These are phyloP conservation scores for Xiphorhynchus erythropygius DNA, from an alignment of 2,797 vertebrate species.

Conservation along the genomic window DNA sequence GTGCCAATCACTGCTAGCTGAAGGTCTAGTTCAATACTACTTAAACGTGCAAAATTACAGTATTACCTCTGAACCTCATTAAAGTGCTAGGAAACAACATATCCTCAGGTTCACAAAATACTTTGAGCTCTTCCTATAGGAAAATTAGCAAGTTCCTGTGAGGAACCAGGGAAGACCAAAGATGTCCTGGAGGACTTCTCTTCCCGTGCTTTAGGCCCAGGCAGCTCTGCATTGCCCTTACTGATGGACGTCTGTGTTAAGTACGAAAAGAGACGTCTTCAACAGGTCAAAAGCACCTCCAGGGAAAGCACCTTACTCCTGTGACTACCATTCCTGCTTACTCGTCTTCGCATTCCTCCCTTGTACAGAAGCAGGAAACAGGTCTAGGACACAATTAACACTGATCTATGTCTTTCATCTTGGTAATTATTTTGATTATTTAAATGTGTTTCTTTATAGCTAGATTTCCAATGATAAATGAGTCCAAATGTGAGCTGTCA, in stretches of 20 bases:
- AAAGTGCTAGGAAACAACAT: background rate
- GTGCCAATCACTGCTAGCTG: background rate
- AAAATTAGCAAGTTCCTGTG: background rate
- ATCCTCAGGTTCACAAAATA: background rate
- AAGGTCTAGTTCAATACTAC: background rate
- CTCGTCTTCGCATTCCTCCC: background rate
- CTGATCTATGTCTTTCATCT: background rate
- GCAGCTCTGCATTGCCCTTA: background rate
- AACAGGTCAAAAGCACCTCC: background rate
- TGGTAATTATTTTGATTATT: slow-evolving; percentile 26
- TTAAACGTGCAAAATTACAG: accelerated
- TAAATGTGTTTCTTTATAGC: background rate
- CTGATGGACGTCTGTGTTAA: background rate
- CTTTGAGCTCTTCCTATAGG: background rate
- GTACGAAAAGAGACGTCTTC: background rate
- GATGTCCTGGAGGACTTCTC: background rate
- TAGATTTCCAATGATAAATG: slow-evolving; percentile 3
- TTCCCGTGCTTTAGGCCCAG: background rate
- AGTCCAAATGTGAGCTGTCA: background rate
- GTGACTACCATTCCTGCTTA: background rate
- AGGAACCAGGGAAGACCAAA: background rate
- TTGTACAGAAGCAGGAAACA: background rate
- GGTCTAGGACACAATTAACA: background rate
- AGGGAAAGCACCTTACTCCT: background rate
- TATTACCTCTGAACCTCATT: background rate